phyloP scores from a whole-genome alignment of 2,888 invertebrate species.

The Fabriciana adippe region DNA sequence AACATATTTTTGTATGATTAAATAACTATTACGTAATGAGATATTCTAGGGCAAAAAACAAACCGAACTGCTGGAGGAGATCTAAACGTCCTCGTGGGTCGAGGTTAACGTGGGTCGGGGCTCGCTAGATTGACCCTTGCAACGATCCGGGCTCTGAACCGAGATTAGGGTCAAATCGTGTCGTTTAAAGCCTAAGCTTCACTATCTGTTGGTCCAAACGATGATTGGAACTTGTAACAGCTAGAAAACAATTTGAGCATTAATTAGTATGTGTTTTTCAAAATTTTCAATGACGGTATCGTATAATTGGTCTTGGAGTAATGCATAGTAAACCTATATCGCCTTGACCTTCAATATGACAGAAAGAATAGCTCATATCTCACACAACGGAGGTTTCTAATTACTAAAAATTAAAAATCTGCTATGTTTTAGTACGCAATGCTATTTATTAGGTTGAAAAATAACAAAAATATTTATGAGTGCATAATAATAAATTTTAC shows the following conservation, averaged over 20 bases:
- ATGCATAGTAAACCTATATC: too few relatives aligned
- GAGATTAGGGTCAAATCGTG: slow-evolving; percentile 37
- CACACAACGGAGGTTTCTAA: too few relatives aligned
- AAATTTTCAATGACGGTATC: background rate
- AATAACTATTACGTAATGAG: background rate
- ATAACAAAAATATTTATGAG: too few relatives aligned
- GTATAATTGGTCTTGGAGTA: background rate
- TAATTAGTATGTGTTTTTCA: too few relatives aligned
- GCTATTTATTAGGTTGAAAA: too few relatives aligned
- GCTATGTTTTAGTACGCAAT: too few relatives aligned
- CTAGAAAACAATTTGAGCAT: background rate
- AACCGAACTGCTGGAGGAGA: slow-evolving; percentile 16
- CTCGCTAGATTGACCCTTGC: slow-evolving; percentile 40
- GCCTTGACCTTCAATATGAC: too few relatives aligned
- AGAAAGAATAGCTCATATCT: too few relatives aligned
- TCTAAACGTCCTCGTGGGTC: slow-evolving; percentile 23
- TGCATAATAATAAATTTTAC: too few relatives aligned
- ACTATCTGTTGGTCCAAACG: slow-evolving; percentile 26
- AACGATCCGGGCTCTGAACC: slow-evolving; percentile 36
- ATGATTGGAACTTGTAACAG: slow-evolving; percentile 20
- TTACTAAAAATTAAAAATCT: too few relatives aligned
- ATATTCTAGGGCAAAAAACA: background rate
- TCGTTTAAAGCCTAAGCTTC: slow-evolving; percentile 27
- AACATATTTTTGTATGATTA: too few relatives aligned
- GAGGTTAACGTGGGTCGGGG: slow-evolving; percentile 42